Conservation (phyloP, 2,797 vertebrate species). For the Acrossocheilus fasciatus region DNA sequence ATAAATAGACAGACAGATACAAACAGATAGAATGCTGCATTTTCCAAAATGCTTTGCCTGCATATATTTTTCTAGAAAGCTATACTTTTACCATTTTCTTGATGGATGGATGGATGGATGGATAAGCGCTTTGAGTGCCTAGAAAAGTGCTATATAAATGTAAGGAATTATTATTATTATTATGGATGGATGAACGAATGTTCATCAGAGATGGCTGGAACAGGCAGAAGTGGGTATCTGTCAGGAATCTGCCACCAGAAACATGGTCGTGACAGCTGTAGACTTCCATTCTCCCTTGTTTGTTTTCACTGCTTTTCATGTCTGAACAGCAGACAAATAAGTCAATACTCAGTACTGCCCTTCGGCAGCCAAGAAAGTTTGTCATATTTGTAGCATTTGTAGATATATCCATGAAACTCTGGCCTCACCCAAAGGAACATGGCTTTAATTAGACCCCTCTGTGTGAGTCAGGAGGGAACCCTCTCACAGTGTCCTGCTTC, state of each 20-base stretch:
- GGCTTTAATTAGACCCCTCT: slow-evolving; percentile 72
- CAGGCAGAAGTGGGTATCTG: slow-evolving; percentile 13
- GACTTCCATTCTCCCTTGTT: slow-evolving; percentile 44
- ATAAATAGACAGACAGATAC: neutral
- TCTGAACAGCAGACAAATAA: slow-evolving; percentile 44
- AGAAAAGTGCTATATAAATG: too few relatives aligned
- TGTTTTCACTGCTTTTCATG: slow-evolving; percentile 46
- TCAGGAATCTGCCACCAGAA: slow-evolving; percentile 39
- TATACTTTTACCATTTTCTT: neutral
- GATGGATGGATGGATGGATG: neutral
- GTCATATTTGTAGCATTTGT: slow-evolving; percentile 38
- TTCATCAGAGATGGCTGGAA: slow-evolving; percentile 7
- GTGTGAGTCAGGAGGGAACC: slow-evolving; percentile 64
- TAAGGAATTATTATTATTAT: too few relatives aligned
- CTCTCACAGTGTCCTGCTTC: slow-evolving; percentile 59
- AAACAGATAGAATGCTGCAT: neutral
- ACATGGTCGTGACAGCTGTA: slow-evolving; percentile 27
- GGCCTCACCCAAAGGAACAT: slow-evolving; percentile 69
- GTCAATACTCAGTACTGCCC: slow-evolving; percentile 45
- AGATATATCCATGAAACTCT: slow-evolving; percentile 66
- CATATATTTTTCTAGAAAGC: neutral
- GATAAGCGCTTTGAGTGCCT: too few relatives aligned
- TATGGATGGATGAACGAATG: neutral
- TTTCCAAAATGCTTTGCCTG: neutral
- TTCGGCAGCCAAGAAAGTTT: slow-evolving; percentile 45